Evolutionary conservation across 1,140 invertebrate genomes (phyloP).

Genomic region (Drosophila neocordata): DNA sequence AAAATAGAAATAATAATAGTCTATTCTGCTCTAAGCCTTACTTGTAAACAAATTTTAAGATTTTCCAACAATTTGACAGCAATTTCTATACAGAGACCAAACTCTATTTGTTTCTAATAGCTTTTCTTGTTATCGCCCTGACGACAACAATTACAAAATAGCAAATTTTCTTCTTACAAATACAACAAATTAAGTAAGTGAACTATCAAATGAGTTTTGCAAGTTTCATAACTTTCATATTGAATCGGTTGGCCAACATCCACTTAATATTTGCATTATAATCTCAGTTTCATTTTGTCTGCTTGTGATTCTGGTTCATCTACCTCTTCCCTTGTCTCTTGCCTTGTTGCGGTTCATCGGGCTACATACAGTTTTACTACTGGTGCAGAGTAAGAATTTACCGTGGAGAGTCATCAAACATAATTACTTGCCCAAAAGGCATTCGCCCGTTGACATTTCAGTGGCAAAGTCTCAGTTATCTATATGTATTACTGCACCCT

Average conservation of each 20-base stretch:
- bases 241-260: constrained; percentile 29
- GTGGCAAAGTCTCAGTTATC: constrained; percentile 35
- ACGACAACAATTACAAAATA: constrained; percentile 12
- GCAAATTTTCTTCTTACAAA: not conserved
- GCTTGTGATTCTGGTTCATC: not conserved
- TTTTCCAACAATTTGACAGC: no score
- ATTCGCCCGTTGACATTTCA: constrained; percentile 69
- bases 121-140: not conserved
- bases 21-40: no score
- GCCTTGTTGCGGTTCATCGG: constrained; percentile 16
- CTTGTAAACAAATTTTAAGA: no score
- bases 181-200: constrained; percentile 2
- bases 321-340: not conserved
- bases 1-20: no score
- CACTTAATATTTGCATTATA: constrained; percentile 56
- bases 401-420: constrained; percentile 63
- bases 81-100: no score
- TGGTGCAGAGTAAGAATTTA: constrained; percentile 18
- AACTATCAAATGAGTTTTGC: constrained; percentile 15
- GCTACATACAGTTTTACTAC: constrained; percentile 36
- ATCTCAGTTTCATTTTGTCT: constrained; percentile 33
- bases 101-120: not conserved
- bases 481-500: not conserved
- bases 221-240: constrained; percentile 14
- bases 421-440: constrained; percentile 73